A percentile compares a stretch with the other conserved stretches of the same genome.
phyloP scores from a whole-genome alignment of 2,113 vertebrate genomes.

The Myotis brandtii region DNA sequence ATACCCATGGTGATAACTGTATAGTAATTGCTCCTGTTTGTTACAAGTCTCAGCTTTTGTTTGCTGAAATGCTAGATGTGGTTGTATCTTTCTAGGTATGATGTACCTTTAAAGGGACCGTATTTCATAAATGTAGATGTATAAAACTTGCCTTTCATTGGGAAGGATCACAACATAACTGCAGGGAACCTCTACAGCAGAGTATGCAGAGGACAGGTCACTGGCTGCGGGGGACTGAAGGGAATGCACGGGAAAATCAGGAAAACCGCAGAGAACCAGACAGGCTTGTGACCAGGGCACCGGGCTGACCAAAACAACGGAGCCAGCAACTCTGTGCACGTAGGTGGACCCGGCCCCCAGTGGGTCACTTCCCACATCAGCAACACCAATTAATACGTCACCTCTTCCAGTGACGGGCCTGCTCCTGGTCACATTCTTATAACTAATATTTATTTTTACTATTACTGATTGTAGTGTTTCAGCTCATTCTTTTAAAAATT shows the following conservation, averaged over 20 bases:
- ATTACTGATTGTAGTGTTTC: neutral
- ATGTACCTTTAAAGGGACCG: constrained; percentile 11
- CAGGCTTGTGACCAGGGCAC: neutral
- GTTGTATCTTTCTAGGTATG: neutral
- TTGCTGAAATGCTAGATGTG: neutral
- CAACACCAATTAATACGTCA: neutral
- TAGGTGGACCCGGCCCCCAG: neutral
- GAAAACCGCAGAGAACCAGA: neutral
- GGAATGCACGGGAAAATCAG: neutral
- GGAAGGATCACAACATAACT: neutral
- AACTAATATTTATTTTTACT: constrained; percentile 28
- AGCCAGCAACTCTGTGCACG: neutral
- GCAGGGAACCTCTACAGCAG: neutral
- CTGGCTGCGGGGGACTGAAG: neutral
- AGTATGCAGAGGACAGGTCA: neutral
- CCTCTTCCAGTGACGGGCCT: neutral
- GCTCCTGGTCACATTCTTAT: neutral
- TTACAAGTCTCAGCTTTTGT: constrained; percentile 7
- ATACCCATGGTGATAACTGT: neutral
- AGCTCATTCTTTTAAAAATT: constrained; percentile 28
- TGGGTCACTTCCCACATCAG: neutral
- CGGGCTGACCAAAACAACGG: neutral
- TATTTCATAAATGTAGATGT: neutral
- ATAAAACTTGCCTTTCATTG: neutral
- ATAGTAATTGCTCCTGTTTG: constrained; percentile 12